A percentile compares a stretch with the other conserved stretches of the same genome.
These are phyloP conservation scores for Mimumesa dahlbomi DNA, from an alignment of 2,888 invertebrate species.

Conservation along the genomic window DNA sequence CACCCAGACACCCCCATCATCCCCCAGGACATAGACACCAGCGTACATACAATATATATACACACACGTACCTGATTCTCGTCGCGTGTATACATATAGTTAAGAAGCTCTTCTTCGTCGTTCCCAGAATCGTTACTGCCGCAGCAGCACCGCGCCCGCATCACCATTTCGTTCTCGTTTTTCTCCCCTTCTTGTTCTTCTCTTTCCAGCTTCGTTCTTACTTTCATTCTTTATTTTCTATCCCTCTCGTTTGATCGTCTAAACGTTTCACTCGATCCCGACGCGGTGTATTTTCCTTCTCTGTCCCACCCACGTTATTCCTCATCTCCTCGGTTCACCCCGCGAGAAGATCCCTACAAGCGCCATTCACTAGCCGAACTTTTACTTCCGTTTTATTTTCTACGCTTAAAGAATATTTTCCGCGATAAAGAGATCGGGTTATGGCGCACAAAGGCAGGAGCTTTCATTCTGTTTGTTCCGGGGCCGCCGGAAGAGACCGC, in stretches of 20 bases:
- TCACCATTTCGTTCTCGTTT: conserved; percentile 41
- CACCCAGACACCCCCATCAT: conserved; percentile 18
- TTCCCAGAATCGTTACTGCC: conserved; percentile 55
- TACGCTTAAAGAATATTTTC: conserved; percentile 73
- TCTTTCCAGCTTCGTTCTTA: conserved; percentile 7
- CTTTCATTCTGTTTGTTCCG: conserved; percentile 71
- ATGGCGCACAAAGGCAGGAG: conserved; percentile 64
- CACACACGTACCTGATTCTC: conserved; percentile 29
- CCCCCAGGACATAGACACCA: too few relatives aligned
- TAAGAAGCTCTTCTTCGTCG: conserved; percentile 32
- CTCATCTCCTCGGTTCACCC: conserved; percentile 15
- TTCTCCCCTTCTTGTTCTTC: conserved; percentile 6
- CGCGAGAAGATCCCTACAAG: conserved; percentile 43
- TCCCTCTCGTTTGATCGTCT: neutral
- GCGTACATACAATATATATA: conserved; percentile 2
- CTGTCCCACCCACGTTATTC: conserved; percentile 9
- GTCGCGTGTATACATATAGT: conserved; percentile 23
- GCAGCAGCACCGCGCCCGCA: conserved; percentile 34
- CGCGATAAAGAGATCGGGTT: conserved; percentile 72
- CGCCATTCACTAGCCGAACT: conserved; percentile 63
- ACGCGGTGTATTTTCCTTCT: neutral
- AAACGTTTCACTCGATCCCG: neutral
- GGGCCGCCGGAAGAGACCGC: conserved; percentile 59
- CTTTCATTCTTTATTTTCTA: neutral
- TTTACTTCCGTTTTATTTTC: conserved; percentile 74